Evolutionary conservation across 2,888 invertebrate genomes (phyloP), one percentile per base, ranked within the genome.

Genomic region (Eumacrocentrus americanus): DNA sequence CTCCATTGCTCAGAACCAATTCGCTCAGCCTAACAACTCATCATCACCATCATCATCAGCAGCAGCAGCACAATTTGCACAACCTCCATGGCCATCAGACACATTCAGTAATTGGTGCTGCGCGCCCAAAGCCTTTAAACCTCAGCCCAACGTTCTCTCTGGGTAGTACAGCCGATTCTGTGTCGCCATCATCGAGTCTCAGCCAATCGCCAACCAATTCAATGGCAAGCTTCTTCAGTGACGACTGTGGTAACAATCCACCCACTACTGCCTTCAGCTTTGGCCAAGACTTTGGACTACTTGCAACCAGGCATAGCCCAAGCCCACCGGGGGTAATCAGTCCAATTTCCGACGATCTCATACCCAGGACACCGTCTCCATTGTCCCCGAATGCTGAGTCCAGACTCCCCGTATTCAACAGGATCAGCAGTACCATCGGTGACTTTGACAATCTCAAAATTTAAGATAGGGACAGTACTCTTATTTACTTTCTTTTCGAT

Each of bases 391-490:
- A 72, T 58, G 86, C 85, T 62, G 88, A 88, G 64, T 86, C 88
- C 52, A 84, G 93, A 72, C 85, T 93, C 79, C 92, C 93, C 44
- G 92, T 93, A 34, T 93, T 93, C 85, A 89, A 89, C 81, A 84
- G 87, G 74, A 83, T 89, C 73, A 86, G 87, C 75, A 85, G 85
- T 67, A 83, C 83, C 58, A 69, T 83, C 61, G 74, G 71, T 44
- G 76, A 78, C n/a, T 76, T 80, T 56, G 76, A 80, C 6, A 68
- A 73, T 37, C 71, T 80, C 22, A 78, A 77, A 63, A 74, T 80
- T 35, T 80, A 74, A 72, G 47, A 20, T 20, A 23, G 14, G 35
- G 42, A n/a, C 34, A 29, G 16, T 48, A 50, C 20, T 14, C 7
- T 58, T 20, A 47, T 54, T 47, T 34, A 46, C 44, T 35, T 46